Conservation (phyloP, 2,113 vertebrate genomes). For the Sinocyclocheilus rhinocerous region DNA sequence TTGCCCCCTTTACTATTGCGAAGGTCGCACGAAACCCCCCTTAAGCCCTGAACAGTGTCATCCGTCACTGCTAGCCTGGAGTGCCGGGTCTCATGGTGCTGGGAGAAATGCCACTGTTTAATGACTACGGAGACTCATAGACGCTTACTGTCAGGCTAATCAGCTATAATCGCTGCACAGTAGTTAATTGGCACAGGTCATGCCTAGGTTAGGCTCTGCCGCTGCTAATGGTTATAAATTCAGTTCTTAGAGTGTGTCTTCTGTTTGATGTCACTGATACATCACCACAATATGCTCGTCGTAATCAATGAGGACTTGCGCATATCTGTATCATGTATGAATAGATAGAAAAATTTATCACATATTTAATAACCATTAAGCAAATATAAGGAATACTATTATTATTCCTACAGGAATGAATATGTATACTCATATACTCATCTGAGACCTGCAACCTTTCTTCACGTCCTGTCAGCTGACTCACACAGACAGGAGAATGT, state of each 20-base stretch:
- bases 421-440: not conserved
- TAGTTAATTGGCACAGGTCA: conserved; percentile 55
- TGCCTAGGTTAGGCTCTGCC: conserved; percentile 45
- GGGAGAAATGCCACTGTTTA: conserved; percentile 49
- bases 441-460: conserved; percentile 36
- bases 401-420: not conserved
- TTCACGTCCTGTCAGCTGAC: conserved; percentile 45
- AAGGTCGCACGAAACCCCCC: conserved; percentile 28
- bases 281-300: conserved; percentile 29
- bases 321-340: not conserved
- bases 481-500: conserved; percentile 53
- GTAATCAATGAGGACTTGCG: not conserved
- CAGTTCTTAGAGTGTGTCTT: not conserved
- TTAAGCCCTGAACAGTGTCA: conserved; percentile 53
- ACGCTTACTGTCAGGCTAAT: conserved; percentile 56
- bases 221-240: conserved; percentile 39
- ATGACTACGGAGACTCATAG: conserved; percentile 51
- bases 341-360: not conserved
- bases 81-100: conserved; percentile 35
- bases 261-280: conserved; percentile 12
- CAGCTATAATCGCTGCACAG: conserved; percentile 47
- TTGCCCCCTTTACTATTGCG: conserved; percentile 35
- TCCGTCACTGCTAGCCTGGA: conserved; percentile 53
- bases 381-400: not conserved
- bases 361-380: not conserved